phyloP scores from a whole-genome alignment of 2,888 invertebrate genomes.

The Mythimna lalbum region DNA sequence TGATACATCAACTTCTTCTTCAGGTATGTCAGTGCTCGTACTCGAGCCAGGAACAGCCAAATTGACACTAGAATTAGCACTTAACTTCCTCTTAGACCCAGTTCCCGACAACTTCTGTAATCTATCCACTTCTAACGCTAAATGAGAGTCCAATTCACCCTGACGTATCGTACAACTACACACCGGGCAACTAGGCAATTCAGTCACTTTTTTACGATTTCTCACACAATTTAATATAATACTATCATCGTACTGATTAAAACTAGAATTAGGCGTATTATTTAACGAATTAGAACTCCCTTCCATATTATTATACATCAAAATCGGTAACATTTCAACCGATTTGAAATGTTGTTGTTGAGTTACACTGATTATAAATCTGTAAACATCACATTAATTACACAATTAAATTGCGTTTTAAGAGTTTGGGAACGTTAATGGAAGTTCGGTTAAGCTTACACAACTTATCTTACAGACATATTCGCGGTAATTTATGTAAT shows the following conservation, averaged over 20 bases:
- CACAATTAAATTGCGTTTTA: constrained; percentile 70
- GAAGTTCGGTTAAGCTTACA: constrained; percentile 73
- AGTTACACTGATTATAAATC: constrained; percentile 75
- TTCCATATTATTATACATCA: constrained; percentile 87
- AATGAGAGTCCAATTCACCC: constrained; percentile 96
- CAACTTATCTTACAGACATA: constrained; percentile 82
- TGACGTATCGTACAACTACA: constrained; percentile 96
- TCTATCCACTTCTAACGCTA: constrained; percentile 93
- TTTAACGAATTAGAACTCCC: constrained; percentile 79
- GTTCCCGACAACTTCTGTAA: constrained; percentile 80
- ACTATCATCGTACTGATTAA: constrained; percentile 82
- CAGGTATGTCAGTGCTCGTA: constrained; percentile 65
- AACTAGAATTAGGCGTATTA: constrained; percentile 74
- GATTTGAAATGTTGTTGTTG: constrained; percentile 57
- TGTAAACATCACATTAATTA: constrained; percentile 81
- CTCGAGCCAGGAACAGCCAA: constrained; percentile 67
- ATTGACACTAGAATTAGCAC: constrained; percentile 76
- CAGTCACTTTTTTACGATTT: constrained; percentile 91
- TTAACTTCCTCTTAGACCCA: constrained; percentile 82
- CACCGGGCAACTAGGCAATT: constrained; percentile 96
- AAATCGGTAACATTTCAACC: constrained; percentile 86
- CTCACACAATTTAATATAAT: constrained; percentile 88
- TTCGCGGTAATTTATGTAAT: constrained; percentile 63
- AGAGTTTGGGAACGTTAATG: constrained; percentile 63
- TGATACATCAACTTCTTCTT: constrained; percentile 82